Conservation (phyloP, 1,140 invertebrate genomes). For the Drosophila miranda region DNA sequence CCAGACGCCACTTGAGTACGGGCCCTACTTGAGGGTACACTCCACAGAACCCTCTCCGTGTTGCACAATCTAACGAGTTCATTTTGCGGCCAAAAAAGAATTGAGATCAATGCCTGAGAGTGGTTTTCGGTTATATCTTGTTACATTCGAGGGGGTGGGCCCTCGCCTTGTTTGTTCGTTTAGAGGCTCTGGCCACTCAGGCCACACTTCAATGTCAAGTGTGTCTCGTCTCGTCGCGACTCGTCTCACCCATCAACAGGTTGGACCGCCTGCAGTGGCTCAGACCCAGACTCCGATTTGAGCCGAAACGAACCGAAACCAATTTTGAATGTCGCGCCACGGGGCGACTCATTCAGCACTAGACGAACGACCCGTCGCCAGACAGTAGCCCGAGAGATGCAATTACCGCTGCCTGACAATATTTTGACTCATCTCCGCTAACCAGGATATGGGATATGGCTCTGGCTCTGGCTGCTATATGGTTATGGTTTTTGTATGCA, state of each 20-base stretch:
- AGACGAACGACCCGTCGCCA: conserved; percentile 34
- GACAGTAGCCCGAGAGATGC: conserved; percentile 61
- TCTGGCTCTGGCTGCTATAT: background rate
- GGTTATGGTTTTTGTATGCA: conserved; percentile 24
- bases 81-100: background rate
- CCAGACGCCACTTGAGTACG: conserved; percentile 36
- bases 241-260: conserved; percentile 57
- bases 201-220: conserved; percentile 61
- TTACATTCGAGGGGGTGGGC: conserved; percentile 30
- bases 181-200: conserved; percentile 47
- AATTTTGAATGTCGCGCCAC: conserved; percentile 53
- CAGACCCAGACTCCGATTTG: conserved; percentile 30
- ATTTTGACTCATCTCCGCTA: conserved; percentile 35
- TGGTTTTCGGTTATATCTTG: conserved; percentile 12
- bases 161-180: conserved; percentile 40
- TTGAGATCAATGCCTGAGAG: conserved; percentile 13
- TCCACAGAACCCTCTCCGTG: background rate
- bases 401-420: conserved; percentile 60
- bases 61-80: conserved; percentile 31
- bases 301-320: conserved; percentile 30
- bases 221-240: conserved; percentile 1
- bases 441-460: conserved; percentile 2
- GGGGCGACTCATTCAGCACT: conserved; percentile 72
- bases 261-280: conserved; percentile 59
- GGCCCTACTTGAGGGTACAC: no score